Base-by-base conservation (phyloP, 2,113 vertebrate genomes). In the Neodon shergylaensis region DNA sequence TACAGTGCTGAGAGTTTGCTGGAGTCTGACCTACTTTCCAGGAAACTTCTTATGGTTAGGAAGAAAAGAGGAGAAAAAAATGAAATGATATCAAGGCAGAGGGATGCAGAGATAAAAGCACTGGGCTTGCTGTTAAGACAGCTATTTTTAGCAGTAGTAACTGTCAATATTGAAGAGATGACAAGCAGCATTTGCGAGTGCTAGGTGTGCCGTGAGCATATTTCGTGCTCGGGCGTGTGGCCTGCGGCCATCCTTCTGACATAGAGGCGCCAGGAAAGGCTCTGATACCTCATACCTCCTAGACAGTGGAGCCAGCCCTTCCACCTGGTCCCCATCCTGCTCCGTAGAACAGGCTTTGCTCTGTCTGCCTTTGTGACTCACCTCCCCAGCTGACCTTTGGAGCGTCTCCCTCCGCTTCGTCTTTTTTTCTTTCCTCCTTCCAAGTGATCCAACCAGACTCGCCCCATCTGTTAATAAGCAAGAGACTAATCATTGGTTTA, bases 21-120 rank as follows among this genome's bases (percentile, higher is more conserved):
- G 44, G 81, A 78, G 88, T 91, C 42, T 98, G 92, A 94, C 94
- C 97, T 97, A 98, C 94, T 96, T 97, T 97, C 92, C 93, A 96
- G 72, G 95, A 91, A 95, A 91, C 54, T 76, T 52, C 16, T 87
- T 76, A 76, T 54, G 28, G 54, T 68, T 92, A 86, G 33, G 94
- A 94, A 95, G 73, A 94, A 73, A 92, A 88, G 81, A 72, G 52
- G 7, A 61, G 36, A 39, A 87, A 88, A 65, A 10, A 39, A 31
- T 44, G 31, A 97, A 97, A 92, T 92, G 86, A 58, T 84, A 82
- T 66, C 31, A 89, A 92, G 54, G 12, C 31, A 39, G 31, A 49
- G 12, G 74, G 42, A 44, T 91, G 13, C 39, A 47, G 42, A 89
- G 88, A 90, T 86, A 44, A 77, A 94, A 95, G n/a, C 14, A 33